Evolutionary conservation across 2,888 invertebrate species (phyloP), one percentile per base, ranked within the genome.

Genomic region (Drosophila parthenogenetica): DNA sequence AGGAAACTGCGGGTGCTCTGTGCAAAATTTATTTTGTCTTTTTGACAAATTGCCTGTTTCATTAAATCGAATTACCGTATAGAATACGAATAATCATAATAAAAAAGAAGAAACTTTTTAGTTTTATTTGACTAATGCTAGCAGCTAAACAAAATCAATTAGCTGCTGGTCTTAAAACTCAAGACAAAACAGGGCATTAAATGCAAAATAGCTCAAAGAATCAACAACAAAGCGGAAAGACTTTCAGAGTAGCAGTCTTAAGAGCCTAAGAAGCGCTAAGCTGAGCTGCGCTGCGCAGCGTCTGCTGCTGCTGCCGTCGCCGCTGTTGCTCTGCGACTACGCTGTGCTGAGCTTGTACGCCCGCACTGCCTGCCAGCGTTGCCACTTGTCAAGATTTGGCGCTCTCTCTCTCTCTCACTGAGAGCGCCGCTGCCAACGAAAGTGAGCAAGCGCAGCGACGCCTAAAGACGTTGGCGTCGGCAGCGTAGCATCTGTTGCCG

Each of bases 21-120:
- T 50, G 37, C 53, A 40, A 37, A 46, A 37, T 37, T 45, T 35
- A 13, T 35, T 35, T 45, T 35, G 8, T 13, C 17, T 32, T 32
- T 61, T 79, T 78, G 79, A 79, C 67, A 73, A 79, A 73, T 79
- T 63, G 73, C 65, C 65, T 54, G 59, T 64, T 69, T 69, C 51
- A 67, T 67, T 67, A 79, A 67, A 75, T 62, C 25, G 59, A 73
- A 73, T 78, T 67, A 40, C 43, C 57, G 61, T 61, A 64, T 67
- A 61, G 59, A 74, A 48, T 61, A 22, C 25, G 48, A 59, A 59
- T 58, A 58, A 39, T 49, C 49, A 61, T 35, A 63, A 43, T 40
- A 57, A 65, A 53, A 49, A 37, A 64, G 48, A 43, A 48, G 48
- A 43, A 22, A n/a, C 35, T 37, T 13, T 16, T 17, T 16, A 55